These are phyloP conservation scores for Mellivora capensis DNA, from an alignment of 2,113 vertebrate species.

Conservation along the genomic window DNA sequence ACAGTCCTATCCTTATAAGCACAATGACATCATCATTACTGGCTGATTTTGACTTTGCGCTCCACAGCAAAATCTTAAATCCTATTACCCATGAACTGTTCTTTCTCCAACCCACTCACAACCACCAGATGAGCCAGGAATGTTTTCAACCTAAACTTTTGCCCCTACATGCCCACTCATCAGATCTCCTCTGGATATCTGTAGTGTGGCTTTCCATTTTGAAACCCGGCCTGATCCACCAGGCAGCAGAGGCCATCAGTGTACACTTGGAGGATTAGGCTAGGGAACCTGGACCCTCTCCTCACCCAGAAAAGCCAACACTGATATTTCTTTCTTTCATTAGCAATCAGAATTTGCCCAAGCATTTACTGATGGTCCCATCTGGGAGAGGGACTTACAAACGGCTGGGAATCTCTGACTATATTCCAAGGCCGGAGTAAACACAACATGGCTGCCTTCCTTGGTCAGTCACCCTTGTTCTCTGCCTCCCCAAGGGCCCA, in stretches of 20 bases:
- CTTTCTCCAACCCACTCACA: background rate
- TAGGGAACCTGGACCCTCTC: background rate
- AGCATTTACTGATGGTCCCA: background rate
- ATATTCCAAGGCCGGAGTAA: background rate
- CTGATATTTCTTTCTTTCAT: background rate
- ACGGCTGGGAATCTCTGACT: background rate
- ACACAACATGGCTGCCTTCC: background rate
- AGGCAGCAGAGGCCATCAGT: background rate
- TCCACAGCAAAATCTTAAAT: background rate
- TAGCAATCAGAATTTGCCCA: background rate
- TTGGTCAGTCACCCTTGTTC: background rate
- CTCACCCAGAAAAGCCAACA: background rate
- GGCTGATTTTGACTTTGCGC: background rate
- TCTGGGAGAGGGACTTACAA: background rate
- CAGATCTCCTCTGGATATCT: background rate
- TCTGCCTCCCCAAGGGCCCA: background rate
- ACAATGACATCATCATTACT: background rate
- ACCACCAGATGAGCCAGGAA: fast-evolving
- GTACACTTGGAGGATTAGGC: background rate
- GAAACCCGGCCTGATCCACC: background rate
- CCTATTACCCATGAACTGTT: background rate
- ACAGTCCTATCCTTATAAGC: background rate
- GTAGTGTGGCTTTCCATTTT: background rate
- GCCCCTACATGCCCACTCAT: background rate
- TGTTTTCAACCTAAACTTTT: background rate